A percentile compares a stretch with the other conserved stretches of the same genome.
phyloP scores from a whole-genome alignment of 2,888 invertebrate species.

The Metellina segmentata region DNA sequence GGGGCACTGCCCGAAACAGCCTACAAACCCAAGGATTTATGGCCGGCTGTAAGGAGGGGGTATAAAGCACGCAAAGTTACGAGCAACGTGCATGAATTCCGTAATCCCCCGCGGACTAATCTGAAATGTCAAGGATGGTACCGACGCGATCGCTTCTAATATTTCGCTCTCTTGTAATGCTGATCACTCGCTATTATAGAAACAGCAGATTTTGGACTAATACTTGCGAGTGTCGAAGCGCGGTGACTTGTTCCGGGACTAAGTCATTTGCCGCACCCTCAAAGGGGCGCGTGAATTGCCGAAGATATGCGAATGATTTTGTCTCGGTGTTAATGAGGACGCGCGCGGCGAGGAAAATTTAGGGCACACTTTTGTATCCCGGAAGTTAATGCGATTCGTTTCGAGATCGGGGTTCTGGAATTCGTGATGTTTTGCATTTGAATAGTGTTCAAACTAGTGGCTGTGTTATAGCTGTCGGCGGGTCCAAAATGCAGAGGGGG shows the following conservation, averaged over 20 bases:
- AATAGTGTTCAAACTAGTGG: background rate
- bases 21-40: constrained; percentile 26
- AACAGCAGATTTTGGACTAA: constrained; percentile 8
- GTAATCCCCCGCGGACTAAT: constrained; percentile 37
- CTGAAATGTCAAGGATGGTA: constrained; percentile 52
- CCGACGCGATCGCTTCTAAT: constrained; percentile 30
- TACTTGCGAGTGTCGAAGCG: background rate
- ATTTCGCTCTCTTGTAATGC: constrained; percentile 19
- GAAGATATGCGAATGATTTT: background rate
- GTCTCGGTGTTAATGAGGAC: background rate
- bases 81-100: constrained; percentile 22
- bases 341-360: background rate
- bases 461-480: background rate
- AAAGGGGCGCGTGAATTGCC: too few species aligned
- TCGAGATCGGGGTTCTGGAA: background rate
- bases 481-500: too few species aligned
- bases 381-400: background rate
- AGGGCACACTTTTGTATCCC: background rate
- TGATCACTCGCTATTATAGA: constrained; percentile 44
- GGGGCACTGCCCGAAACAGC: background rate
- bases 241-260: constrained; percentile 1
- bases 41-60: constrained; percentile 15
- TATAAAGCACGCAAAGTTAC: constrained; percentile 35
- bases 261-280: background rate
- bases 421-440: background rate